Conservation (phyloP, 2,113 vertebrate genomes). For the Euleptes europaea region DNA sequence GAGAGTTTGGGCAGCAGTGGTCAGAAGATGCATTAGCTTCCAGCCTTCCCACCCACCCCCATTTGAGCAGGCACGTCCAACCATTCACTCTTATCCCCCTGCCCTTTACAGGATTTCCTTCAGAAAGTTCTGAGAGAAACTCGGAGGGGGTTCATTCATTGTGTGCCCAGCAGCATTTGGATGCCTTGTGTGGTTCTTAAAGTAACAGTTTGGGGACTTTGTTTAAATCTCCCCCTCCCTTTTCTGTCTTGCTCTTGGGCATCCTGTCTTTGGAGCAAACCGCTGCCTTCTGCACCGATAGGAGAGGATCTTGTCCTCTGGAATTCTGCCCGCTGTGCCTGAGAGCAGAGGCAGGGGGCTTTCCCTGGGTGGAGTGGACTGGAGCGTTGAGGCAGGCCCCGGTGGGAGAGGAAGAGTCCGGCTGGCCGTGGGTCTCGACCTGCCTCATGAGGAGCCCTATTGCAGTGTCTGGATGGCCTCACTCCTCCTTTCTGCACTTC, state of each 20-base stretch:
- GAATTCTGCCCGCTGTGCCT: neutral
- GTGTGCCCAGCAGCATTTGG: neutral
- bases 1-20: too few species aligned
- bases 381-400: neutral
- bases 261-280: too few species aligned
- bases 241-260: too few species aligned
- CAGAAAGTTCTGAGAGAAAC: neutral
- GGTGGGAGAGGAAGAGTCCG: neutral
- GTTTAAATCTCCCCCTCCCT: too few species aligned
- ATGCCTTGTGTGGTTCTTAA: neutral
- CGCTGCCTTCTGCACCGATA: too few species aligned
- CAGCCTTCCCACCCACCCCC: too few species aligned
- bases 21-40: too few species aligned
- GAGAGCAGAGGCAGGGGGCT: neutral
- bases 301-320: too few species aligned
- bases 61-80: too few species aligned
- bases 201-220: too few species aligned
- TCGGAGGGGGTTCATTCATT: neutral
- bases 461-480: neutral
- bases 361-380: too few species aligned
- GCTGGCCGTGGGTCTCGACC: neutral
- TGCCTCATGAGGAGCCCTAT: neutral
- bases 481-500: neutral
- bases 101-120: neutral
- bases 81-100: neutral